Evolutionary conservation across 2,797 vertebrate genomes (phyloP).

Genomic region (Graptemys geographica): DNA sequence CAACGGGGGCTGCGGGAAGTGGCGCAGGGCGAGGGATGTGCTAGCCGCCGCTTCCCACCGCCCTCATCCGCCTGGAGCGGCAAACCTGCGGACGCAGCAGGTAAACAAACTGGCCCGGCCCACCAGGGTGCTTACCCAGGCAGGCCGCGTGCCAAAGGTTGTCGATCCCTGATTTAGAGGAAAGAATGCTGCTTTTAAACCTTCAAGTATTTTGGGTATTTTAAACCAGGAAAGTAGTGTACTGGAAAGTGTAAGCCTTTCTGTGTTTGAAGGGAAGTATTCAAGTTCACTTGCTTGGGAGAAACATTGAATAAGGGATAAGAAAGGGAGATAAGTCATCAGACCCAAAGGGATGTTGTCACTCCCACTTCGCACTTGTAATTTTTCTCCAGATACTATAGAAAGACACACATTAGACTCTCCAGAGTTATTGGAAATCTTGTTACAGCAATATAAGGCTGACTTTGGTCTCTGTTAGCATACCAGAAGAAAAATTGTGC

Average conservation of each 20-base stretch:
- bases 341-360: no score
- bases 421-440: background rate
- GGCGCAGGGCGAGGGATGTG: no score
- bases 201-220: background rate
- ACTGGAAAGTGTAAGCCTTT: background rate
- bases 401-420: background rate
- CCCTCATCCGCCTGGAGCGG: no score
- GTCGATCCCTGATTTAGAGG: background rate
- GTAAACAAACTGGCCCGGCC: no score
- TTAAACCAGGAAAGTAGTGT: background rate
- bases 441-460: background rate
- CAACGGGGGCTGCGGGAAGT: no score
- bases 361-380: background rate
- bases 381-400: background rate
- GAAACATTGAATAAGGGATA: background rate
- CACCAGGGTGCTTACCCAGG: no score
- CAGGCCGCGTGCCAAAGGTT: no score
- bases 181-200: background rate
- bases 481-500: background rate
- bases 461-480: background rate
- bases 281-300: accelerated
- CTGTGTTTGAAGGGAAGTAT: background rate
- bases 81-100: no score
- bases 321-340: background rate
- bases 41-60: no score